A percentile compares a stretch with the other conserved stretches of the same genome.
Conservation (phyloP, 2,113 vertebrate species). For the Ginglymostoma cirratum region DNA sequence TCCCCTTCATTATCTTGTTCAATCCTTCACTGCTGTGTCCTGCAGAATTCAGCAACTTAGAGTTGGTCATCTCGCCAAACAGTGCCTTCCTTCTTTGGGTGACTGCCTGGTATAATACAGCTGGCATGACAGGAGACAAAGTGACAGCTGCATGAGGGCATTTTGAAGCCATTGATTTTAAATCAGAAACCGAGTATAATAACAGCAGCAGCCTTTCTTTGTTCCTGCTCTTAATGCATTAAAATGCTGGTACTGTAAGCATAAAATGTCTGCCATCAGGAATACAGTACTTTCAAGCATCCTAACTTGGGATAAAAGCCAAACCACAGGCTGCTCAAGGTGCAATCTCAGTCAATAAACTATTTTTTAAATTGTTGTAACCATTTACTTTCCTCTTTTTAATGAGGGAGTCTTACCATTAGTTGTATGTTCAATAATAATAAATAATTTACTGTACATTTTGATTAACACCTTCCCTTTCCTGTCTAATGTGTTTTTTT, state of each 20-base stretch:
- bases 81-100: neutral
- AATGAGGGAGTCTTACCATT: neutral
- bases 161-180: slow-evolving; percentile 30
- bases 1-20: neutral
- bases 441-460: neutral
- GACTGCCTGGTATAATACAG: neutral
- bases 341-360: slow-evolving; percentile 12
- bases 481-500: neutral
- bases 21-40: neutral
- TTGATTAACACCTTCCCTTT: neutral
- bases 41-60: neutral
- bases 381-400: neutral
- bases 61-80: neutral
- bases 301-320: neutral
- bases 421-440: neutral
- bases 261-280: slow-evolving; percentile 22
- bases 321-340: neutral
- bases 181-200: neutral
- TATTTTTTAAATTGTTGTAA: neutral
- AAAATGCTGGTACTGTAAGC: neutral
- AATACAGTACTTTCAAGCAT: neutral
- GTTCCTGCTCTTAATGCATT: neutral
- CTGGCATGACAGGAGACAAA: neutral
- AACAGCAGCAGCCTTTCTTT: neutral
- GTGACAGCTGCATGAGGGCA: neutral